phyloP scores from a whole-genome alignment of 2,797 vertebrate genomes.

The Girardinus metallicus region DNA sequence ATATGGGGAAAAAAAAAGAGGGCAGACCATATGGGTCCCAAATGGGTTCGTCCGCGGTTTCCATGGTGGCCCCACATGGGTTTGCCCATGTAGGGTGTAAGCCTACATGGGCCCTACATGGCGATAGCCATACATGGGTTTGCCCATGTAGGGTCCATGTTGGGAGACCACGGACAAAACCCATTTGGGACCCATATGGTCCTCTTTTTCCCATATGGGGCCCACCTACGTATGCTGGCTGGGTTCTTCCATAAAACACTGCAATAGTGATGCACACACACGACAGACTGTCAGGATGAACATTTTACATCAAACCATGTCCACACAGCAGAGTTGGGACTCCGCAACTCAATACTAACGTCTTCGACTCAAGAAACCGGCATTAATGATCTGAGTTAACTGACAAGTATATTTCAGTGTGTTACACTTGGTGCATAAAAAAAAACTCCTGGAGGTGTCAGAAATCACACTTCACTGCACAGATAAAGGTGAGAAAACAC shows the following conservation, averaged over 20 bases:
- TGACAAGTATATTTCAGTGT: slow-evolving; percentile 7
- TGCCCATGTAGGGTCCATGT: too few relatives aligned
- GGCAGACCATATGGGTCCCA: too few relatives aligned
- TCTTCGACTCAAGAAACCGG: background rate
- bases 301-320: background rate
- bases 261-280: background rate
- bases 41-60: too few relatives aligned
- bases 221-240: too few relatives aligned
- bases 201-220: too few relatives aligned
- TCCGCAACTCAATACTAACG: background rate
- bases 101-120: too few relatives aligned
- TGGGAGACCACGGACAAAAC: too few relatives aligned
- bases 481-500: slow-evolving; percentile 9
- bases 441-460: slow-evolving; percentile 12
- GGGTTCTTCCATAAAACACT: background rate
- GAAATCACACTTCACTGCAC: slow-evolving; percentile 25
- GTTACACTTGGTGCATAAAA: background rate
- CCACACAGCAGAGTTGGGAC: background rate
- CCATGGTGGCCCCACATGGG: too few relatives aligned
- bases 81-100: too few relatives aligned
- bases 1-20: too few relatives aligned
- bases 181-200: too few relatives aligned
- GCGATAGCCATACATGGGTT: too few relatives aligned
- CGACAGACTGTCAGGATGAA: background rate
- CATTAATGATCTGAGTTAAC: background rate